Base-by-base conservation (phyloP, 2,113 vertebrate species). In the Silurus asotus region DNA sequence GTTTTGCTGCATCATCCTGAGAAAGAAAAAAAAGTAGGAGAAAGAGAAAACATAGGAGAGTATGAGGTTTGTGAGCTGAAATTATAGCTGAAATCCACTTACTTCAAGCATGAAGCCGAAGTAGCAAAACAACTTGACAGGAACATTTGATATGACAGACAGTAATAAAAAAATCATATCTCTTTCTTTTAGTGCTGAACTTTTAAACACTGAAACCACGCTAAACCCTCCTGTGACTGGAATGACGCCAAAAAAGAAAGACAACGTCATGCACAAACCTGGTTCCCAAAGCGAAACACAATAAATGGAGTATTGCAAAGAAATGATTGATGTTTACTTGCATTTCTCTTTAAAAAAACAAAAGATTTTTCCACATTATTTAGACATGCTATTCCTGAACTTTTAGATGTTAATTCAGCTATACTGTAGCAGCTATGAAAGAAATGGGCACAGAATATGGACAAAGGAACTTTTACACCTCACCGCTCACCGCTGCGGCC, bases 1-100 rank as follows among this genome's bases (percentile, higher is more conserved):
- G 81, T 91, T 92, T 95, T 85, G 85, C 65, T 49, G 89, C 74
- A 4, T 94, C 95, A 84, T 95, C 94, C 94, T 96, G 92, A 85
- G 75, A 90, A 89, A 86, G 11, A 90, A 89, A 59, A 89, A 72
- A 59, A 13, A 85, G 49, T 48, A 53, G 13, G 20, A 83, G 59
- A 55, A 45, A 19, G 25, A 69, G 37, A 61, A 20, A 45, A 82
- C 58, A 83, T 77, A 37, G 28, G 17, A 79, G 51, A 59, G 37
- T 25, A 76, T 58, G 58, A 23, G 53, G 78, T 84, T 51, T 37
- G 0, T 25, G 53, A 77, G n/a, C 59, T 76, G 69, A 82, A 86
- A 72, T 48, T 19, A 72, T 2, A 72, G 2, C 72, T 25, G 49
- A 78, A 79, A 79, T 79, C 76, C 56, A 79, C 55, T 55, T 25